These are phyloP conservation scores for Australoheros scitulus DNA, from an alignment of 2,113 vertebrate species.

Conservation along the genomic window DNA sequence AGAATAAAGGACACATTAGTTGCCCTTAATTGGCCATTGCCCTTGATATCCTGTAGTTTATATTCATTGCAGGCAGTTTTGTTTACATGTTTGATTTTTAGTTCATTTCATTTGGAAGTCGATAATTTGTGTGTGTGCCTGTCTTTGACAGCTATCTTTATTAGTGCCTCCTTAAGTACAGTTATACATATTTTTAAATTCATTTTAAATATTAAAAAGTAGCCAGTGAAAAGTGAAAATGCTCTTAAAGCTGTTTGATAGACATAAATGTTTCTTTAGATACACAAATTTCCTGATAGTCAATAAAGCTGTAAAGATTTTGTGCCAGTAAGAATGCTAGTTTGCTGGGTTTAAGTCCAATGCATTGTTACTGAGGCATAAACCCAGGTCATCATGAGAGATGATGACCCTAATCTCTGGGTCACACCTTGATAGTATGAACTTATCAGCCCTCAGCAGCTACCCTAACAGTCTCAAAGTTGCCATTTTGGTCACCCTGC, in stretches of 20 bases:
- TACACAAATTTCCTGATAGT: background rate
- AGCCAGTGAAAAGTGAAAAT: too few relatives aligned
- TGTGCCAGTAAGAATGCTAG: background rate
- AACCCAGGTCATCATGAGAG: background rate
- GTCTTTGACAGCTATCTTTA: background rate
- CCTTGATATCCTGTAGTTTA: background rate
- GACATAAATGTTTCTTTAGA: background rate
- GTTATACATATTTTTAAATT: background rate
- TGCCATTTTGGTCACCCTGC: background rate
- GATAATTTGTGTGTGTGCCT: background rate
- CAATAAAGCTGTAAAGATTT: background rate
- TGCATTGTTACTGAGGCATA: background rate
- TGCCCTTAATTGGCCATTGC: background rate
- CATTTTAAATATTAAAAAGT: background rate
- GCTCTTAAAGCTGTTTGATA: background rate
- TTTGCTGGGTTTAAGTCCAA: background rate
- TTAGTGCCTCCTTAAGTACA: background rate
- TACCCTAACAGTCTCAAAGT: background rate
- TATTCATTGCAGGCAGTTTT: background rate
- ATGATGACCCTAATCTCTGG: slow-evolving; percentile 17
- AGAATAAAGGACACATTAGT: background rate
- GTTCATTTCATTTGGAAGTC: background rate
- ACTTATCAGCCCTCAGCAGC: slow-evolving; percentile 32
- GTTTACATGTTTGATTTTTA: background rate
- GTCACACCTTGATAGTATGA: slow-evolving; percentile 20